A percentile compares a stretch with the other conserved stretches of the same genome.
These are phyloP conservation scores for Bos indicus DNA, from an alignment of 2,113 vertebrate genomes.

Conservation along the genomic window DNA sequence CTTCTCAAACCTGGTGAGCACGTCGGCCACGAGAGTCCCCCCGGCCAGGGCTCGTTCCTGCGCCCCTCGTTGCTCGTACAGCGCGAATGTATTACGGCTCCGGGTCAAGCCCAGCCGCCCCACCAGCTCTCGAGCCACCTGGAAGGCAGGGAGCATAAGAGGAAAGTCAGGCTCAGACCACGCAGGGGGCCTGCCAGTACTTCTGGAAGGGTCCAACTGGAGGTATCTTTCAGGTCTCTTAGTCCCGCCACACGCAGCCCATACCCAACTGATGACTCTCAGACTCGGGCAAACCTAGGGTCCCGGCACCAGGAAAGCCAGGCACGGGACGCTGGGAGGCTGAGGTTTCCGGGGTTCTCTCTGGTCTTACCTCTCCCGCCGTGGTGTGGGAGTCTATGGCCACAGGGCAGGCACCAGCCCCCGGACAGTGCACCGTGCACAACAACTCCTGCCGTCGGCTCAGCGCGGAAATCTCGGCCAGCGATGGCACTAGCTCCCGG, in stretches of 20 bases:
- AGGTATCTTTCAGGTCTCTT: background rate
- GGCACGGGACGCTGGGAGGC: background rate
- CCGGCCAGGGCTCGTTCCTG: slow-evolving; percentile 89
- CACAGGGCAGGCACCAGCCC: slow-evolving; percentile 87
- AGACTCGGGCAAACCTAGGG: background rate
- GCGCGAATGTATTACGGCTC: slow-evolving; percentile 91
- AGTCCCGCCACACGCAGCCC: fast-evolving
- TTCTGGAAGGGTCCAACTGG: background rate
- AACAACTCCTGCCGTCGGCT: slow-evolving; percentile 90
- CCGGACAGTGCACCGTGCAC: slow-evolving; percentile 91
- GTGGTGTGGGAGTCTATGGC: slow-evolving; percentile 96
- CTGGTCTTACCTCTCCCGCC: slow-evolving; percentile 88
- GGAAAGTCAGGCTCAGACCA: background rate
- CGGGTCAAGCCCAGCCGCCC: slow-evolving; percentile 90
- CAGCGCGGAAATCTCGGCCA: slow-evolving; percentile 94
- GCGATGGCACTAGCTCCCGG: slow-evolving; percentile 92
- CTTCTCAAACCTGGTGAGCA: slow-evolving; percentile 95
- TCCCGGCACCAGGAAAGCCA: background rate
- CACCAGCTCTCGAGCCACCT: slow-evolving; percentile 92
- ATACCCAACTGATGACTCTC: background rate
- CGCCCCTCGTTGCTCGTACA: slow-evolving; percentile 90
- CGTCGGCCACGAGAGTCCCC: slow-evolving; percentile 89
- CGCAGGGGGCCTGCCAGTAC: background rate
- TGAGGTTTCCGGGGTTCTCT: background rate
- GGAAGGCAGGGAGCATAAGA: slow-evolving; percentile 43